Evolutionary conservation across 2,797 vertebrate species (phyloP), one percentile per base, ranked within the genome.

Genomic region (Cyprinella venusta): DNA sequence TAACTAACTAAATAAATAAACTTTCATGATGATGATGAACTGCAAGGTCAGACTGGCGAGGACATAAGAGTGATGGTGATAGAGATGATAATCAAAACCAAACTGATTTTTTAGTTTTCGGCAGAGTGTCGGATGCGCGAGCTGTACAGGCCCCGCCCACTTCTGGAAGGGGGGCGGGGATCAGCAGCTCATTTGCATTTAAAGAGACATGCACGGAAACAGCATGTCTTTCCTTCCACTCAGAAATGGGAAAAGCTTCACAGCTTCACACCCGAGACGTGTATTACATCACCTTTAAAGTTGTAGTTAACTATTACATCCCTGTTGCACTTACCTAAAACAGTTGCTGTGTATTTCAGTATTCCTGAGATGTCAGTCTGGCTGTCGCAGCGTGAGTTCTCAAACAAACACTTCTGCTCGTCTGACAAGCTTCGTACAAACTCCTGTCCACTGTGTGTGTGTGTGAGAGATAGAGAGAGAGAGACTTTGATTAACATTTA

Each of bases 281-380:
- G 0, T 21, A 1, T 21, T 54, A 54, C 19, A 56, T 56, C 19
- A 8, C 52, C 19, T 56, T 50, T 50, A 50, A 56, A n/a, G 54
- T n/a, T 59, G n/a, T n/a, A 59, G 9, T 10, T 61, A 15, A 15
- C 59, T 26, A 61, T 61, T 3, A 26, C 26, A 61, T 61, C 59
- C n/a, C 59, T 61, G 59, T 12, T 42, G 42, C n/a, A 33, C 85
- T 86, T 94, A 99, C 98, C 97, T 74, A 98, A 94, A 90, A 98
- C 92, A 85, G 97, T 97, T 83, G 97, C 97, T 4, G 96, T 96
- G 89, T 97, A 97, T 90, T 97, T 97, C 63, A 99, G 96, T 91
- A 97, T 97, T 95, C 96, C 96, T 93, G 97, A 96, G 91, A 99
- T 94, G 85, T 98, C 97, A 86, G 95, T 93, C 88, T 95, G 93